A percentile compares a stretch with the other conserved stretches of the same genome.
These are phyloP conservation scores for Melozone crissalis DNA, from an alignment of 2,113 vertebrate species.

Conservation along the genomic window DNA sequence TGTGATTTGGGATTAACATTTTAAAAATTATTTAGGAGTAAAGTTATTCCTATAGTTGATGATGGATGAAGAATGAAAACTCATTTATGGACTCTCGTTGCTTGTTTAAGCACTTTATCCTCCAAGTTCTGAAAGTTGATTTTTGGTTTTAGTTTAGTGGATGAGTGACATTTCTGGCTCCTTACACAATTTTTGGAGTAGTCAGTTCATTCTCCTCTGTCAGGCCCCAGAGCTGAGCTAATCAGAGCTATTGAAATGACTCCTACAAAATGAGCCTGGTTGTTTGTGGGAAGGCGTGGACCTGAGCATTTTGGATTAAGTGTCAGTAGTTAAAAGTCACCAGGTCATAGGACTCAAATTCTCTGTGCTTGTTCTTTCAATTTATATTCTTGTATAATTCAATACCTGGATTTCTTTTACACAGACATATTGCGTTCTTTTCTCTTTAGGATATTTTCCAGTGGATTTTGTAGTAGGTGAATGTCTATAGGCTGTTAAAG, in stretches of 20 bases:
- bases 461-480: not conserved
- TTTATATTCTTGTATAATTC: conserved; percentile 3
- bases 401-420: not conserved
- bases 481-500: not conserved
- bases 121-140: not conserved
- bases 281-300: not conserved
- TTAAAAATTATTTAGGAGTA: not conserved
- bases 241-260: not conserved
- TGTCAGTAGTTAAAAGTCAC: not conserved
- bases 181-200: not conserved
- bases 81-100: not conserved
- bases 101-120: not conserved
- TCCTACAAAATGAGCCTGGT: not conserved
- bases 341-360: not conserved
- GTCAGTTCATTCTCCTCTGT: not conserved
- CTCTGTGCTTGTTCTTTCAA: not conserved
- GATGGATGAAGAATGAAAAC: not conserved
- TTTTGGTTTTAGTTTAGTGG: not conserved
- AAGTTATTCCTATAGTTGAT: not conserved
- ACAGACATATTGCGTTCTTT: not conserved
- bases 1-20: not conserved
- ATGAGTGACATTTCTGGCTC: not conserved
- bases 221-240: not conserved
- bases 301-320: not conserved
- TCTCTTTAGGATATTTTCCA: conserved; percentile 14